Evolutionary conservation across 2,113 vertebrate species (phyloP).

Genomic region (Barnardius zonarius): DNA sequence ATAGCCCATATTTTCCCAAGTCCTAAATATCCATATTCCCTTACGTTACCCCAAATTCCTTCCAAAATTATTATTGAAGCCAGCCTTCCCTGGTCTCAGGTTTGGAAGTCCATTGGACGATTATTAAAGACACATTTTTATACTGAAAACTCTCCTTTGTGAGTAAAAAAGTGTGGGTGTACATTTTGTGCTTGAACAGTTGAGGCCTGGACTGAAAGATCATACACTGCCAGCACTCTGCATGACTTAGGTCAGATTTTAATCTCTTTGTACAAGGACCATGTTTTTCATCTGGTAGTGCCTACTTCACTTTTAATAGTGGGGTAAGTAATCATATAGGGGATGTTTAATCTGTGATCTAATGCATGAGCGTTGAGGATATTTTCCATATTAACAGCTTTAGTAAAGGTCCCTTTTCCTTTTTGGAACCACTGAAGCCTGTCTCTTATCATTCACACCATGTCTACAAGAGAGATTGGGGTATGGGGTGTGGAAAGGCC

Average conservation of each 20-base stretch:
- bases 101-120: neutral
- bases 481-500: neutral
- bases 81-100: neutral
- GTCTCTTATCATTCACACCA: neutral
- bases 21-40: neutral
- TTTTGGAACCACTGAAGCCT: neutral
- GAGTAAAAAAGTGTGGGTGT: neutral
- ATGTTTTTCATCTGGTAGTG: neutral
- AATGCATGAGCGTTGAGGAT: neutral
- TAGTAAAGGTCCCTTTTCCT: neutral
- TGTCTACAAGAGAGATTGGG: neutral
- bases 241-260: slow-evolving; percentile 15
- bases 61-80: neutral
- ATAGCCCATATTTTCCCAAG: neutral
- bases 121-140: neutral
- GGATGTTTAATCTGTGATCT: slow-evolving; percentile 25
- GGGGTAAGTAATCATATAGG: neutral
- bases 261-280: neutral
- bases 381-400: neutral
- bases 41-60: neutral
- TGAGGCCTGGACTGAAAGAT: neutral
- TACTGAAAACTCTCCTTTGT: neutral
- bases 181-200: neutral
- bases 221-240: neutral
- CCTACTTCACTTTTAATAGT: neutral